phyloP scores from a whole-genome alignment of 92 coral and sea anemone species.

The Parazoanthus atlanticus region DNA sequence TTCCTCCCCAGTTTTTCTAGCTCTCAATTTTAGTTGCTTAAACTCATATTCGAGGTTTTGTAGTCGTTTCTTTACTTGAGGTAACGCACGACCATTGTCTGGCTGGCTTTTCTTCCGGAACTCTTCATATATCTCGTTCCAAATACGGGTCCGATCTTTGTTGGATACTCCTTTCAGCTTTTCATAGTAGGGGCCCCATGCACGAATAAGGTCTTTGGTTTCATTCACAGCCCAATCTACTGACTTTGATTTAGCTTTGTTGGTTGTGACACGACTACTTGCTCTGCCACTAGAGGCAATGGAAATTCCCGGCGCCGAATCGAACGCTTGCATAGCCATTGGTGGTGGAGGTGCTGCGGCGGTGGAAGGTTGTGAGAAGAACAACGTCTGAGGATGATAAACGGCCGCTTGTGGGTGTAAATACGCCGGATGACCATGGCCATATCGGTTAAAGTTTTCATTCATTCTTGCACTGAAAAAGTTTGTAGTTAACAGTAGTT shows the following conservation, averaged over 20 bases:
- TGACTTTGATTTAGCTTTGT: slow-evolving; percentile 17
- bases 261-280: slow-evolving; percentile 22
- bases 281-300: background rate
- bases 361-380: slow-evolving; percentile 9
- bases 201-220: slow-evolving; percentile 2
- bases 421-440: background rate
- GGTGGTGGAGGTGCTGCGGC: slow-evolving; percentile 6
- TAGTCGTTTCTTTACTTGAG: slow-evolving; percentile 39
- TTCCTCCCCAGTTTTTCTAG: slow-evolving; percentile 47
- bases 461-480: slow-evolving; percentile 19
- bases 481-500: slow-evolving; percentile 7
- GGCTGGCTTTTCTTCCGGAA: background rate
- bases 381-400: slow-evolving; percentile 3
- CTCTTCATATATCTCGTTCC: slow-evolving; percentile 18
- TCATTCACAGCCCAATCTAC: slow-evolving; percentile 33
- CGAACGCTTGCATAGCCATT: slow-evolving; percentile 16
- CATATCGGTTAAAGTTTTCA: background rate
- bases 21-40: slow-evolving; percentile 33
- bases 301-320: background rate
- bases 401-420: slow-evolving; percentile 6
- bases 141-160: background rate
- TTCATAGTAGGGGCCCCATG: slow-evolving; percentile 26
- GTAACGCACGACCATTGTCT: slow-evolving; percentile 18
- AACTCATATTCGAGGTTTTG: slow-evolving; percentile 61
- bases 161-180: slow-evolving; percentile 25